Evolutionary conservation across 2,888 invertebrate genomes (phyloP).

Genomic region (Acrocyrtus sp.): DNA sequence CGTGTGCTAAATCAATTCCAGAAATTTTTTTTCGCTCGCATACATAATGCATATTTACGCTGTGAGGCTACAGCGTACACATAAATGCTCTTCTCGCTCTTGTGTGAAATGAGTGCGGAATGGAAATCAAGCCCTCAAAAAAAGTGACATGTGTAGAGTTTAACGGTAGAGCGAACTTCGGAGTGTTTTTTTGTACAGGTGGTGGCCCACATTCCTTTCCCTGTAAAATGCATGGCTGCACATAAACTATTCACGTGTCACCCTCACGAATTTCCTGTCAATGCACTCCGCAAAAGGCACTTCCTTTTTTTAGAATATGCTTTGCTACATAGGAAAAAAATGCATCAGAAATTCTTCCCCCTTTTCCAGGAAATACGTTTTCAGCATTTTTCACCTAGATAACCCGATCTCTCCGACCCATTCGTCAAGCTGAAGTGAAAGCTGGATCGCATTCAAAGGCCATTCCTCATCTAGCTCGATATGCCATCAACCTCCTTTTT

Average conservation of each 20-base stretch:
- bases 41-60: no score
- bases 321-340: not conserved
- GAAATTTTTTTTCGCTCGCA: no score
- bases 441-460: not conserved
- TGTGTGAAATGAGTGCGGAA: no score
- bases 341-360: not conserved
- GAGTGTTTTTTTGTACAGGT: no score
- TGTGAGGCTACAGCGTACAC: no score
- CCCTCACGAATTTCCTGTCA: conserved; percentile 36
- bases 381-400: conserved; percentile 39
- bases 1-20: conserved; percentile 9
- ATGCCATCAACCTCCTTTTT: not conserved
- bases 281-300: conserved; percentile 37
- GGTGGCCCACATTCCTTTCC: no score
- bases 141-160: no score
- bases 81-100: no score
- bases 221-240: conserved; percentile 31
- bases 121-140: no score
- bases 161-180: no score
- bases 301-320: no score
- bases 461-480: not conserved
- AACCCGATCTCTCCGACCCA: conserved; percentile 31
- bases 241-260: conserved; percentile 37
- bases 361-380: conserved; percentile 32
- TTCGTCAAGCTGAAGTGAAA: conserved; percentile 2